Base-by-base conservation (phyloP, 92 coral and sea anemone genomes). In the Metridium senile region DNA sequence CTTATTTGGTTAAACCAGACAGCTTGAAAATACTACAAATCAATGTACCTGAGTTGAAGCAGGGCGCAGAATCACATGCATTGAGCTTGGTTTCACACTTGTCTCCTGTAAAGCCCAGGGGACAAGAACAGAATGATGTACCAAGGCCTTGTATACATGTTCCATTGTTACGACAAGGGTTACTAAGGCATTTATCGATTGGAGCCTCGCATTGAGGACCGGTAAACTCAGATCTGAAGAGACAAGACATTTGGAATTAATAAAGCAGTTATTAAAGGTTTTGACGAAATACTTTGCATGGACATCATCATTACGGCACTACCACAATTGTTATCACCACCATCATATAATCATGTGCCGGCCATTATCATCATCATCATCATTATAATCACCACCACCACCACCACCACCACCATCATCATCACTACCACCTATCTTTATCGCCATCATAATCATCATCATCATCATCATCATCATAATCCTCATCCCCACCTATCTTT, bases 61-160 rank as follows among this genome's bases (percentile, higher is more conserved):
- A 96, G 20, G 99, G 99, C 81, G 82, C 87, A 22, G 97, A 89
- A 75, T 84, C 85, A 68, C 99, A 96, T 11, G 88, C 91, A 75
- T 89, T 87, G 20, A 89, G 82, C 68, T 82, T 83, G 8, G 85
- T 86, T 76, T 92, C 97, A 46, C 99, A 96, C 57, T 77, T 79
- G 54, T 78, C 88, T 21, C 99, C 99, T 43, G 91, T 89, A 68
- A 87, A 92, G 61, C 90, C 93, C 29, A 79, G 52, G 57, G 82
- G 94, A 76, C 92, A 92, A 74, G 82, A 79, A 31, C 88, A 94
- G 2, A 75, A 58, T 33, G 80, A 91, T 35, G 79, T 68, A 56
- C 97, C 97, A 80, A 69, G 71, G 8, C 91, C 91, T 32, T 83
- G 91, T 58, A 85, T 83, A 51, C 97, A 92, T 11, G 89, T 83